Evolutionary conservation across 2,113 vertebrate genomes (phyloP), one percentile per base, ranked within the genome.

Genomic region (Cyprinodon tularosa): DNA sequence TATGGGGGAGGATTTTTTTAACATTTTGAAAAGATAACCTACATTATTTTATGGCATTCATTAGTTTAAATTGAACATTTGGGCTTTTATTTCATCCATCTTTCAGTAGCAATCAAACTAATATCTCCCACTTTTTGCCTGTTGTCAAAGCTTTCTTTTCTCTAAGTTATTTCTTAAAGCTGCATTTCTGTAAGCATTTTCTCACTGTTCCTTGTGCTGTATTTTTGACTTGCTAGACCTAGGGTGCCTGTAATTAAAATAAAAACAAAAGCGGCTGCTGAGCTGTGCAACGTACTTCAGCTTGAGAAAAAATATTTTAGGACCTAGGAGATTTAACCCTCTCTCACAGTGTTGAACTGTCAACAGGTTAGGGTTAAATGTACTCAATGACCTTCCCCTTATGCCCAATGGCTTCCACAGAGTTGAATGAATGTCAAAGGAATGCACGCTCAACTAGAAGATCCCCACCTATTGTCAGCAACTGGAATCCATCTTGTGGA

Each of bases 161-260:
- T 42, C 0, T 15, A 59, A 11, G 77, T 59, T 44, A 45, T 20
- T 67, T 44, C 6, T 68, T 59, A n/a, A 13, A 17, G 36, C 71
- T 47, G 10, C 13, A 45, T 72, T 72, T 62, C 60, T 4, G 57
- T 44, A 22, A 38, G 3, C 4, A 7, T 45, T 60, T 15, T 59
- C 1, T 59, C 45, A 47, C 50, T 78, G 74, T 48, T 66, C 72
- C 15, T 6, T 64, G 44, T 8, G 38, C 68, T 80, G 74, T 74
- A 40, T 59, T 83, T 72, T n/a, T 3, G 17, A 13, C 3, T 14
- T 59, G 20, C 29, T 29, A 29, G 59, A 57, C 66, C 60, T 10
- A 0, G 48, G 68, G 76, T 12, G n/a, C 50, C 61, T 9, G 53
- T 74, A 36, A 78, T 72, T 74, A 66, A 69, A 86, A 75, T 59